Evolutionary conservation across 2,797 vertebrate genomes (phyloP).

Genomic region (Danio albolineatus): DNA sequence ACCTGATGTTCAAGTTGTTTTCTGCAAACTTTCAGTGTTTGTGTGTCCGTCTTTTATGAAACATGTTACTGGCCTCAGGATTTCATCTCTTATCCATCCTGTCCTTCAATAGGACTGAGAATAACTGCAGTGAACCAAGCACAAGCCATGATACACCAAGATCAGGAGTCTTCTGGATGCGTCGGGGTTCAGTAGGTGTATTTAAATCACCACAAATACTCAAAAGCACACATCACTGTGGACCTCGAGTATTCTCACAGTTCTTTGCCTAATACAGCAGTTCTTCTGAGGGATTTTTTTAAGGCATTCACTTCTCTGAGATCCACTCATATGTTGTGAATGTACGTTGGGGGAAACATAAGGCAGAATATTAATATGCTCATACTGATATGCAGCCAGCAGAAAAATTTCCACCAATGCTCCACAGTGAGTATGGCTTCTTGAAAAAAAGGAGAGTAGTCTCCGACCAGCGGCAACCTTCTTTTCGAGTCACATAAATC

Average conservation of each 20-base stretch:
- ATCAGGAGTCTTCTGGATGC: conserved; percentile 23
- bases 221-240: not conserved
- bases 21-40: not conserved
- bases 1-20: conserved; percentile 27
- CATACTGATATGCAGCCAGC: conserved; percentile 6
- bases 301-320: conserved; percentile 49
- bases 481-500: conserved; percentile 37
- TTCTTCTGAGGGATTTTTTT: conserved; percentile 22
- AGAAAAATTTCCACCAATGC: conserved; percentile 1
- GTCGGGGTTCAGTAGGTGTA: conserved; percentile 37
- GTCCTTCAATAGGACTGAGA: conserved; percentile 22
- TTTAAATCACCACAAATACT: conserved; percentile 31
- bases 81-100: not conserved
- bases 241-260: conserved; percentile 17
- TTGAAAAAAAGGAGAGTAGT: conserved; percentile 34
- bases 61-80: conserved; percentile 11
- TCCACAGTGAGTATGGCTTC: conserved; percentile 53
- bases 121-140: conserved; percentile 24
- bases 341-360: conserved; percentile 21
- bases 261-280: conserved; percentile 15
- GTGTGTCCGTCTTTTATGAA: conserved; percentile 7
- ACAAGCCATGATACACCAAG: not conserved
- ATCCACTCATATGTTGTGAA: not conserved
- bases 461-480: conserved; percentile 46
- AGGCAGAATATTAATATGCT: conserved; percentile 28